Evolutionary conservation across 2,888 invertebrate species (phyloP).

Genomic region (Polyommatus iphigenia): DNA sequence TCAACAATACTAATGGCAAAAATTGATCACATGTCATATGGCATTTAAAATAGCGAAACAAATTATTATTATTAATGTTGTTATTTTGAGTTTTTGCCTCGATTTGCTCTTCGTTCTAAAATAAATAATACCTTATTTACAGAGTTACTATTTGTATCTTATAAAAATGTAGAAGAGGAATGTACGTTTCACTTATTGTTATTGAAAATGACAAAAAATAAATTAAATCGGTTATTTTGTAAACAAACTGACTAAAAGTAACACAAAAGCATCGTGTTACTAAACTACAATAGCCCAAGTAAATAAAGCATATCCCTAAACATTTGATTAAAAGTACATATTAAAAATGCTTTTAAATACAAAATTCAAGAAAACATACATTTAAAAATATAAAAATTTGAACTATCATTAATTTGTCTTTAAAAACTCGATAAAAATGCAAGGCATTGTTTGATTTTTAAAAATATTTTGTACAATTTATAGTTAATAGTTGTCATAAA

Average conservation of each 20-base stretch:
- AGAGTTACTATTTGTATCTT: slow-evolving; percentile 16
- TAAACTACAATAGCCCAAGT: neutral
- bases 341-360: slow-evolving; percentile 15
- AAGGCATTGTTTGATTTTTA: neutral
- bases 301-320: neutral
- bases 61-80: neutral
- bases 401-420: neutral
- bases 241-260: neutral
- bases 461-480: slow-evolving; percentile 20
- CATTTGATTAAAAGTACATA: neutral
- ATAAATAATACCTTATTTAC: slow-evolving; percentile 12
- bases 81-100: neutral
- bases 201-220: slow-evolving; percentile 1
- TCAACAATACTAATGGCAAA: slow-evolving; percentile 75
- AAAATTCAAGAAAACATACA: slow-evolving; percentile 7
- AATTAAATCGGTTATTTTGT: neutral
- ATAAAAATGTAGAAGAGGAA: slow-evolving; percentile 26
- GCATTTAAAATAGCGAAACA: slow-evolving; percentile 59
- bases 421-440: slow-evolving; percentile 17
- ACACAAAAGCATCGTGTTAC: neutral
- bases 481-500: slow-evolving; percentile 3
- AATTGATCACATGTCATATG: slow-evolving; percentile 57
- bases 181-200: slow-evolving; percentile 28
- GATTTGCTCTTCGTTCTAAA: neutral
- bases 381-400: slow-evolving; percentile 9